Evolutionary conservation across 2,888 invertebrate species (phyloP), one percentile per base, ranked within the genome.

Genomic region (Cyaniris semiargus): DNA sequence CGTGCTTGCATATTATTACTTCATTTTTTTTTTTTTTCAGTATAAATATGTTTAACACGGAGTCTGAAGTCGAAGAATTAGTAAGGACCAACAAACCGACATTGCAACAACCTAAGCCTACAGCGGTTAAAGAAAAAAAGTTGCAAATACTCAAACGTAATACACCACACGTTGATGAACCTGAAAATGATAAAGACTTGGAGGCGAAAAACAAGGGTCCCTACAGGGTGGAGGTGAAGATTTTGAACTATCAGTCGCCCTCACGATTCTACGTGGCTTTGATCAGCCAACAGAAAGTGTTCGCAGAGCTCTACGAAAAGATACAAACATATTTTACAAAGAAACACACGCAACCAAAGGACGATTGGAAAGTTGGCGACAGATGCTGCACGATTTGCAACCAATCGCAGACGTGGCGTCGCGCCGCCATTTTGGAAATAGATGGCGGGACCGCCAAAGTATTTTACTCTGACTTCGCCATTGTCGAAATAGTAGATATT

Each of bases 401-500:
- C 0, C 89, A 91, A 18, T 94, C 95, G 18, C 93, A 94, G 60
- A 90, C 93, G 53, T 97, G 96, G 95, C 96, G 95, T 80, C 95
- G 98, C 5, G 90, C 94, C 53, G 90, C 95, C 23, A 82, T 94
- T 1, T 84, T 93, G 0, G 88, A 93, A 76, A 76, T 94, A 0
- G 85, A 88, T 6, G 86, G 88, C 0, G 86, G 89, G 0, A 85
- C 87, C 15, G 91, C 89, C 1, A 90, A 91, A 79, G 95, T 97
- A 0, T 95, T 95, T 79, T 93, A 97, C 70, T 94, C 95, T 21
- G 98, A 98, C 84, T 95, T 95, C 80, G 96, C 96, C 0, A 89
- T 90, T 72, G 89, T 92, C 2, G 95, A 95, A 80, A 89, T 88
- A 0, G 90, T 96, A 18, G 85, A 87, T 0, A 76, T 84, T 0